phyloP scores from a whole-genome alignment of 1,140 invertebrate genomes.

The Chymomyza costata region DNA sequence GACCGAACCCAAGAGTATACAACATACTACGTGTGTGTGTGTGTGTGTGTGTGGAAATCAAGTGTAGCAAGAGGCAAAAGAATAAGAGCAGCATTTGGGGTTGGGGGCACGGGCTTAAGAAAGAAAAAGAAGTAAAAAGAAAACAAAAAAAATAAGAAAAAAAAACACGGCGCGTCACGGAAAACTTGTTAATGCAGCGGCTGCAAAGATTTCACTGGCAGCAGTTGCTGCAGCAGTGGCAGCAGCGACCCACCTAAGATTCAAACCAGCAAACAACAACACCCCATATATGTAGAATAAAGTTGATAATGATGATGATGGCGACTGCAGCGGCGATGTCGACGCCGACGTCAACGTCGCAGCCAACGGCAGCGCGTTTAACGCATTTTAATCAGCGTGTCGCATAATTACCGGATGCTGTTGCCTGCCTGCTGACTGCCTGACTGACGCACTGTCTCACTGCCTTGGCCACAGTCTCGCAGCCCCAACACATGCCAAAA shows the following conservation, averaged over 20 bases:
- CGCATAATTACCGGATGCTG: conserved; percentile 72
- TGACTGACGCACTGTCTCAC: not conserved
- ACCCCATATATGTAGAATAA: not conserved
- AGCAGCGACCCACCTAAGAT: conserved; percentile 56
- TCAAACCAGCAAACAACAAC: conserved; percentile 13
- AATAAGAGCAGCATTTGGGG: conserved; percentile 51
- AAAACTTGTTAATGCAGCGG: conserved; percentile 66
- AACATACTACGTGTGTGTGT: conserved; percentile 4
- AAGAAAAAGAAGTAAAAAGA: conserved; percentile 28
- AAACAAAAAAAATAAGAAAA: conserved; percentile 45
- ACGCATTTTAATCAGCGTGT: conserved; percentile 72
- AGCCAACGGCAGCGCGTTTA: conserved; percentile 35
- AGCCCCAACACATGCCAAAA: conserved; percentile 34
- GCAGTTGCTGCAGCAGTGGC: conserved; percentile 21
- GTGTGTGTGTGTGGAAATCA: conserved; percentile 57
- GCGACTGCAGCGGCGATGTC: not conserved
- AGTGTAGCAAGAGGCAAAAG: conserved; percentile 60
- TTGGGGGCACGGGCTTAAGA: conserved; percentile 12
- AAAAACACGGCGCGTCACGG: conserved; percentile 54
- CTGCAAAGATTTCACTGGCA: conserved; percentile 64
- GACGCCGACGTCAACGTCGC: too few relatives aligned
- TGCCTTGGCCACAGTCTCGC: conserved; percentile 4
- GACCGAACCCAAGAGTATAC: not conserved
- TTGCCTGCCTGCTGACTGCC: conserved; percentile 33
- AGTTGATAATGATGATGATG: not conserved